Evolutionary conservation across 2,797 vertebrate genomes (phyloP), one percentile per base, ranked within the genome.

Genomic region (Sebastes variabilis): DNA sequence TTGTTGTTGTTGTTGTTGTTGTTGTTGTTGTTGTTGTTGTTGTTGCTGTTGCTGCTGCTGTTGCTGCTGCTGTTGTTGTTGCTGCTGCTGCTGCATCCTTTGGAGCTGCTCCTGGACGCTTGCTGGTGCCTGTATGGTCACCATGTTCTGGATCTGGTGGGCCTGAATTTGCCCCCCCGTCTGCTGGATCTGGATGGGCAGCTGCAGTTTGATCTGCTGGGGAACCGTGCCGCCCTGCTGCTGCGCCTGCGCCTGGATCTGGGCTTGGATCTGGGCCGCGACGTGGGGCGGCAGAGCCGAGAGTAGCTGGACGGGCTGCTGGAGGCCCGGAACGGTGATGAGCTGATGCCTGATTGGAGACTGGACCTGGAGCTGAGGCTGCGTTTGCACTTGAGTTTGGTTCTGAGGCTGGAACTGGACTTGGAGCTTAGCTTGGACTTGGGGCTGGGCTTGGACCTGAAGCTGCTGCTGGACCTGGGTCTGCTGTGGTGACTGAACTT

Each of bases 31-130:
- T 29, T 97, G 96, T 68, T 97, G 97, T 77, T 97, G 96, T 14
- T 97, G 96, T 58, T 97, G 95, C 49, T 97, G 97, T 74, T 96
- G 97, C 69, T 96, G 97, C 12, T 96, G 94, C 29, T 96, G 96
- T 0, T 76, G 88, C 0, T 97, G 97, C 73, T 97, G 97, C 54
- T 96, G 97, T 46, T 96, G 94, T 5, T 97, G 96, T 18, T 97
- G 96, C 32, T 97, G 97, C 0, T 91, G 96, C 73, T 98, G 97
- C 87, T 99, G 97, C 88, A 97, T 96, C 90, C 97, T 95, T 79
- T 97, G 97, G 79, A 98, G 95, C 91, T 99, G 97, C 93, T 98
- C 97, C 91, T 98, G 97, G 66, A 98, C 96, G 32, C 96, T 97
- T 78, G 97, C 80, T 8, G 92, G 95, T 22, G 98, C 95, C 94